These are phyloP conservation scores for Anagrus nilaparvatae DNA, from an alignment of 1,140 invertebrate genomes.

Conservation along the genomic window DNA sequence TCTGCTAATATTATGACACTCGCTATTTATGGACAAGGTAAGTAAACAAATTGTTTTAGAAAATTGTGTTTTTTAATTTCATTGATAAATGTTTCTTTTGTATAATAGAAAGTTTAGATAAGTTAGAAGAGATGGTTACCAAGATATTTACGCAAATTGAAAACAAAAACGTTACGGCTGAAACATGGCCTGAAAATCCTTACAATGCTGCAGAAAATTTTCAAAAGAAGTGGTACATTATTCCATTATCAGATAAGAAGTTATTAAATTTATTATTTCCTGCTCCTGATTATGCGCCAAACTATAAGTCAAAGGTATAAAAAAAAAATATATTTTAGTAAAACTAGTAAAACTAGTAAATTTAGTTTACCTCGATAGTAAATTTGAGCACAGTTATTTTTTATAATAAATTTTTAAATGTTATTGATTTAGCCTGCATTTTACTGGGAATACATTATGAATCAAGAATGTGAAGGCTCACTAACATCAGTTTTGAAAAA, in stretches of 20 bases:
- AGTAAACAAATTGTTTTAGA: too few relatives aligned
- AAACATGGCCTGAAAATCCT: slow-evolving; percentile 71
- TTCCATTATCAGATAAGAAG: slow-evolving; percentile 88
- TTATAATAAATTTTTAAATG: too few relatives aligned
- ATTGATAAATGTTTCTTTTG: background rate
- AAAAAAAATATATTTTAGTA: slow-evolving; percentile 18
- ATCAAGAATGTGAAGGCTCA: slow-evolving; percentile 91
- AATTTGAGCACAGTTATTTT: too few relatives aligned
- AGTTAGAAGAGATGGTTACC: slow-evolving; percentile 72
- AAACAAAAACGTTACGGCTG: slow-evolving; percentile 64
- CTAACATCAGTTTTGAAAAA: slow-evolving; percentile 78
- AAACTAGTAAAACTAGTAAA: slow-evolving; percentile 7
- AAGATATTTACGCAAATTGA: slow-evolving; percentile 65
- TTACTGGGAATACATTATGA: slow-evolving; percentile 87
- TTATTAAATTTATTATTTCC: slow-evolving; percentile 79
- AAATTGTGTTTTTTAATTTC: too few relatives aligned
- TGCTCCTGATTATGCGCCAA: slow-evolving; percentile 70
- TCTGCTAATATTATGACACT: slow-evolving; percentile 89
- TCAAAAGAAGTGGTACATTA: slow-evolving; percentile 55
- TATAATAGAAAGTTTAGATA: slow-evolving; percentile 77
- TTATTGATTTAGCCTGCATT: slow-evolving; percentile 59
- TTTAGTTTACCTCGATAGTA: too few relatives aligned
- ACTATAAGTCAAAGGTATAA: slow-evolving; percentile 79
- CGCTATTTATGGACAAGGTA: slow-evolving; percentile 82
- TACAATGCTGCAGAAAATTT: slow-evolving; percentile 62